phyloP scores from a whole-genome alignment of 1,140 invertebrate genomes.

The Zelostemma sp. region DNA sequence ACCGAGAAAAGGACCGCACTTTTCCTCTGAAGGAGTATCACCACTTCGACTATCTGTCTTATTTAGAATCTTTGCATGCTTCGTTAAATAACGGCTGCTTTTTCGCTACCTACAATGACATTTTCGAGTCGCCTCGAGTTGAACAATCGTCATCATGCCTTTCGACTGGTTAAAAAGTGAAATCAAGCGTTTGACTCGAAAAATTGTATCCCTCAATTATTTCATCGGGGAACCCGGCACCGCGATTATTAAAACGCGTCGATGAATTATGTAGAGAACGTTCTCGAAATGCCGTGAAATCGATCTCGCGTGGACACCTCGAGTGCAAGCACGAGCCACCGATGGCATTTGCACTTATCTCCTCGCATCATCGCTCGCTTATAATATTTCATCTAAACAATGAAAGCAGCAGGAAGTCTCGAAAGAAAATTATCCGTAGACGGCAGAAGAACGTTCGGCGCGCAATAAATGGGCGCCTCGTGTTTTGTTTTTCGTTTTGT shows the following conservation, averaged over 20 bases:
- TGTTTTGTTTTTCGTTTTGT: constrained; percentile 6
- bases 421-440: constrained; percentile 55
- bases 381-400: constrained; percentile 66
- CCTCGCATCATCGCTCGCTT: constrained; percentile 45
- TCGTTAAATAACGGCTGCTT: background rate
- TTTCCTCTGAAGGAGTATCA: constrained; percentile 63
- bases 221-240: no score
- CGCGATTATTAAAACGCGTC: no score
- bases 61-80: background rate
- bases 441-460: constrained; percentile 40
- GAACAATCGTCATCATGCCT: no score
- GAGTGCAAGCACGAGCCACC: constrained; percentile 6
- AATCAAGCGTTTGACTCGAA: no score
- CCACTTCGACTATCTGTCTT: constrained; percentile 31
- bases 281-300: no score
- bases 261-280: no score
- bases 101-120: background rate
- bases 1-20: constrained; percentile 67
- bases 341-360: constrained; percentile 16
- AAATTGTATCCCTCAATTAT: no score
- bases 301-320: background rate
- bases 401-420: constrained; percentile 64
- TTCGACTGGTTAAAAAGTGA: no score
- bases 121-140: no score
- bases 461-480: constrained; percentile 22